These are phyloP conservation scores for Eumacrocentrus americanus DNA, from an alignment of 2,888 invertebrate species.

Conservation along the genomic window DNA sequence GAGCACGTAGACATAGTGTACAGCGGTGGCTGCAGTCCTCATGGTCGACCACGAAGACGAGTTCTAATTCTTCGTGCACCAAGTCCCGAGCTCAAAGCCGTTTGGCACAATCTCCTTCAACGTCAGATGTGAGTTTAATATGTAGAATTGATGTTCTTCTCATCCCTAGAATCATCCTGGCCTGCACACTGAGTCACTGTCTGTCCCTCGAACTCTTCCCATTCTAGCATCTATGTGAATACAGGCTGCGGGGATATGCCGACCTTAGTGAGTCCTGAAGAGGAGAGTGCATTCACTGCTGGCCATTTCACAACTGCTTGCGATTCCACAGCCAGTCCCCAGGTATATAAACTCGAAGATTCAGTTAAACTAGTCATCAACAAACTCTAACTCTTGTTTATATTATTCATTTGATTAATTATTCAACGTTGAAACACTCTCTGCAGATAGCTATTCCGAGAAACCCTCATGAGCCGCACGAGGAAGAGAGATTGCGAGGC, in stretches of 20 bases:
- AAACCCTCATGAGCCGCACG: slow-evolving; percentile 30
- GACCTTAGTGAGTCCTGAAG: slow-evolving; percentile 76
- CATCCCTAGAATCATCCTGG: slow-evolving; percentile 22
- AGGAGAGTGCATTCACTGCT: slow-evolving; percentile 64
- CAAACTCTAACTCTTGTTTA: too few relatives aligned
- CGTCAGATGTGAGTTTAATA: slow-evolving; percentile 79
- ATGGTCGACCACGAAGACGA: slow-evolving; percentile 66
- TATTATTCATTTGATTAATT: too few relatives aligned
- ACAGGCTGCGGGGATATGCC: slow-evolving; percentile 80
- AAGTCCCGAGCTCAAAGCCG: slow-evolving; percentile 83
- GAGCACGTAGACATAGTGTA: slow-evolving; percentile 45
- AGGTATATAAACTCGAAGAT: too few relatives aligned
- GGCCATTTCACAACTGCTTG: slow-evolving; percentile 42
- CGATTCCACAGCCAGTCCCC: slow-evolving; percentile 48
- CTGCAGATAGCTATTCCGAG: slow-evolving; percentile 33
- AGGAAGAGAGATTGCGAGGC: slow-evolving; percentile 33
- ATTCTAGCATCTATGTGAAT: slow-evolving; percentile 80
- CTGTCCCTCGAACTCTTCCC: slow-evolving; percentile 32
- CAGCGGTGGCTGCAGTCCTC: slow-evolving; percentile 57
- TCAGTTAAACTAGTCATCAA: too few relatives aligned
- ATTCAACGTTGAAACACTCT: too few relatives aligned
- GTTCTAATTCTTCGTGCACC: slow-evolving; percentile 80
- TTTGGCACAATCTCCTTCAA: slow-evolving; percentile 88
- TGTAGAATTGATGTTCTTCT: slow-evolving; percentile 9
- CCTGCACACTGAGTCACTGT: slow-evolving; percentile 28